phyloP scores from a whole-genome alignment of 64 coral and sea anemone species.

The Pocillopora verrucosa region DNA sequence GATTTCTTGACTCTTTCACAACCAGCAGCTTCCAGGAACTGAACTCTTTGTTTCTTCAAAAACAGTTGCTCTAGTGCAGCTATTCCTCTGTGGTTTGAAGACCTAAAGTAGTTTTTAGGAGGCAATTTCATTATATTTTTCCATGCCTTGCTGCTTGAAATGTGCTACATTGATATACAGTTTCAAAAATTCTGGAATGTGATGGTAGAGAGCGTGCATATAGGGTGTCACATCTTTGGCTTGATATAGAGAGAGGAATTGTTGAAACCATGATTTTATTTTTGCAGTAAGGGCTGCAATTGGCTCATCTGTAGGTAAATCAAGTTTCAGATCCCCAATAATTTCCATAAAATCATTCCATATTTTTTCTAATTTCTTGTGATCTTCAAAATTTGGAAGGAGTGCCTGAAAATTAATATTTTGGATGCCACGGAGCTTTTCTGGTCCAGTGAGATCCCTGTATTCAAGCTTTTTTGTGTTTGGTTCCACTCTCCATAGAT shows the following conservation, averaged over 20 bases:
- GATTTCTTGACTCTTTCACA: conserved; percentile 46
- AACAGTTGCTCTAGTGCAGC: conserved; percentile 43
- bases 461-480: conserved; percentile 27
- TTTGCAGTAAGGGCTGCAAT: conserved; percentile 18
- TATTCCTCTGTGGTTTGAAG: conserved; percentile 49
- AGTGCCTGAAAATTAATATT: conserved; percentile 36
- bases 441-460: conserved; percentile 39
- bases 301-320: conserved; percentile 14
- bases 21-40: conserved; percentile 22
- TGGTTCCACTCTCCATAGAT: conserved; percentile 36
- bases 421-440: conserved; percentile 25
- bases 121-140: conserved; percentile 49
- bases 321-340: conserved; percentile 37
- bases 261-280: conserved; percentile 15
- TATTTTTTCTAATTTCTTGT: not conserved
- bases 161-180: conserved; percentile 22
- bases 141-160: conserved; percentile 47
- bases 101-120: conserved; percentile 42
- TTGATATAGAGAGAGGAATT: conserved; percentile 10
- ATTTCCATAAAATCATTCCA: conserved; percentile 37
- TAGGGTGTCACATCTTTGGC: conserved; percentile 41
- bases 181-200: conserved; percentile 29
- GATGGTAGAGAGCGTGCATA: conserved; percentile 27
- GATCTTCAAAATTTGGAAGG: not conserved
- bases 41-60: conserved; percentile 41